Evolutionary conservation across 2,797 vertebrate species (phyloP).

Genomic region (Megaceryle alcyon): DNA sequence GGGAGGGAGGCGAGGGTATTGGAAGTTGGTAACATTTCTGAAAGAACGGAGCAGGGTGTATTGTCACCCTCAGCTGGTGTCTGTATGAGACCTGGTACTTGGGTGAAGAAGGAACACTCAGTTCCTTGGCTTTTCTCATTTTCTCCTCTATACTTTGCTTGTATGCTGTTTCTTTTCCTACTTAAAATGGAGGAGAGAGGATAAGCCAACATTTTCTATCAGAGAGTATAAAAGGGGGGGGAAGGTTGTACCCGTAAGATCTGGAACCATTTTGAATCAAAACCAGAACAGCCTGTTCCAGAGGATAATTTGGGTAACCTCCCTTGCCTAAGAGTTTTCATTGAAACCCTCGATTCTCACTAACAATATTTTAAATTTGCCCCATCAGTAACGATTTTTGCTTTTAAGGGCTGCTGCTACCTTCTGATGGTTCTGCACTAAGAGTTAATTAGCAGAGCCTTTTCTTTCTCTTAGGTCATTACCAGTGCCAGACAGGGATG

Average conservation of each 20-base stretch:
- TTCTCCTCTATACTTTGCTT: neutral
- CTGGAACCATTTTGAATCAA: neutral
- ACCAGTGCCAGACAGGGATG: neutral
- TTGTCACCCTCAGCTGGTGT: neutral
- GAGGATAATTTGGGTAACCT: neutral
- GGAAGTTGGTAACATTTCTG: neutral
- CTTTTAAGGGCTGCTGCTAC: neutral
- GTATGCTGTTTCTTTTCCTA: neutral
- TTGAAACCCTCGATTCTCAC: neutral
- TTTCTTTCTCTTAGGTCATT: neutral
- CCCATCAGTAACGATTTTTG: neutral
- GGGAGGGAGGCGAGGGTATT: neutral
- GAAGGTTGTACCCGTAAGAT: neutral
- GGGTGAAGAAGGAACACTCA: neutral
- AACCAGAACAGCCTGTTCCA: neutral
- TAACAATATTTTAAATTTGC: neutral
- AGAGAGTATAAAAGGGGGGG: neutral
- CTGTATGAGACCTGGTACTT: neutral
- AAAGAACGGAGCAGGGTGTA: neutral
- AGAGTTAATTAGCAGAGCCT: neutral
- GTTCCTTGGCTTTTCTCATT: neutral
- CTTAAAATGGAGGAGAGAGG: neutral
- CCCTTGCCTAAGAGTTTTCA: neutral
- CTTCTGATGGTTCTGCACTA: neutral
- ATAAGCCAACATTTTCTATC: neutral